Conservation (phyloP, 2,113 vertebrate genomes). For the Haplochromis burtoni region DNA sequence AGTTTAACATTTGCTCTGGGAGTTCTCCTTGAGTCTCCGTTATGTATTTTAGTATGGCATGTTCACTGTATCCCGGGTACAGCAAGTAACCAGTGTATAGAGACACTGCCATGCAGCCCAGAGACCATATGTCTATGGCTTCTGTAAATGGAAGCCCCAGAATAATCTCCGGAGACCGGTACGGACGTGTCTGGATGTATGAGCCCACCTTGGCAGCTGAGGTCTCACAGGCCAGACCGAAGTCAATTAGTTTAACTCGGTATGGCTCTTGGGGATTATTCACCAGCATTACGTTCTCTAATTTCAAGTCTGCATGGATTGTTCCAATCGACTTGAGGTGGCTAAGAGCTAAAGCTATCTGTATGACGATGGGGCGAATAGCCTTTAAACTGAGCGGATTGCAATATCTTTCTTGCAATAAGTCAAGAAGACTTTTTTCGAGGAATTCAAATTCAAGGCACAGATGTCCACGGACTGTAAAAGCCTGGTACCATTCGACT, state of each 20-base stretch:
- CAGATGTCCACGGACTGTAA: neutral
- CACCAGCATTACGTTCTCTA: neutral
- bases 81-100: neutral
- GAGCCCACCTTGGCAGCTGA: neutral
- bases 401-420: neutral
- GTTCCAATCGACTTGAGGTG: neutral
- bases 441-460: neutral
- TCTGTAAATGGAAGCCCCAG: neutral
- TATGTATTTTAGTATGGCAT: neutral
- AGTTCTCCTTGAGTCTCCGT: neutral
- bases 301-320: neutral
- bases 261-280: neutral
- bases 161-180: neutral
- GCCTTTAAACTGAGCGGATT: neutral
- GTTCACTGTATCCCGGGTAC: neutral
- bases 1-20: neutral
- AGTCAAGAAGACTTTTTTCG: neutral
- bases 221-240: neutral
- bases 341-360: neutral
- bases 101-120: neutral
- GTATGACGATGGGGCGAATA: neutral
- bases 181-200: neutral
- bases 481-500: neutral
- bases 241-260: neutral
- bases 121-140: neutral